Base-by-base conservation (phyloP, 2,888 invertebrate genomes). In the Xylophagus ater region DNA sequence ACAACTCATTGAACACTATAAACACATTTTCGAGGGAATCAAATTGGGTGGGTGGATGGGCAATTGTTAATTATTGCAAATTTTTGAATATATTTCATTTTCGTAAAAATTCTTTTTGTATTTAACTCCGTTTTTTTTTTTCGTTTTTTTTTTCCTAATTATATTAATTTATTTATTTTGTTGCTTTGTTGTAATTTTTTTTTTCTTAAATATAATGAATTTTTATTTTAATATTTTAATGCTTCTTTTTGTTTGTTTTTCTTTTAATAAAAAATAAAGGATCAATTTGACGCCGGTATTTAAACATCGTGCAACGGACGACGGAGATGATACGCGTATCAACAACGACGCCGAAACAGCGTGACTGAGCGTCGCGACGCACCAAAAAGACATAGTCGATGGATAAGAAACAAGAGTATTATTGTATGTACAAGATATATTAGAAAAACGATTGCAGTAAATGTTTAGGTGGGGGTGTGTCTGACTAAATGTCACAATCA, bases 281-380 rank as follows among this genome's bases (percentile, higher is more conserved):
- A n/a, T n/a, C n/a, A n/a, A 43, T 34, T 42, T 38, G 44, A 42
- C 42, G 44, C 46, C 46, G 44, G 38, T 42, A 38, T 40, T 44
- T 44, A 43, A 43, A 42, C 47, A 49, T 49, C 46, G 44, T 46
- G 49, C 47, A 45, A 40, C 42, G 41, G 39, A 44, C 43, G 45
- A 40, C 47, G 47, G 42, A 37, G 37, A 42, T 42, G 46, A 45
- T 45, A 47, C 49, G 49, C 47, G 49, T 49, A 49, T 47, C 47
- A 47, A 47, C 49, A 47, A 49, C 45, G 47, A 47, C 49, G 49
- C 47, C 47, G 49, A 47, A 49, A 49, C 49, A 49, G 49, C 49
- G 47, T 49, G 47, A 49, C 49, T 49, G 47, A 49, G 43, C 46
- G 45, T 47, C 49, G 46, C 42, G 44, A 47, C 47, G 49, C 49